Evolutionary conservation across 2,888 invertebrate genomes (phyloP).

Genomic region (Gerris lacustris): DNA sequence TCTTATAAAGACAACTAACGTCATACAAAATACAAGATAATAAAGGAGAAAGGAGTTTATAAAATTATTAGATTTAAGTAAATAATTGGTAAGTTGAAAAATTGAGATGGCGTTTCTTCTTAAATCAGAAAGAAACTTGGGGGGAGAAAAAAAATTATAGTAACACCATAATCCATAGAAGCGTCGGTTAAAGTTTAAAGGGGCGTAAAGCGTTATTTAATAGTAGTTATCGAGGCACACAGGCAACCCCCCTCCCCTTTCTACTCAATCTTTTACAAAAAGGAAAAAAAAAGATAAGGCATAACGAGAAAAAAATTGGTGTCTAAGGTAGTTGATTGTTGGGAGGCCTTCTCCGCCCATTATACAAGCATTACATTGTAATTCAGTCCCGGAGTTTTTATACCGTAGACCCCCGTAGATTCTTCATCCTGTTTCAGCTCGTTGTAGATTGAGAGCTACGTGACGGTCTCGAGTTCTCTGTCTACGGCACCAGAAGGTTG

Average conservation of each 20-base stretch:
- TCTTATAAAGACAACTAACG: too few relatives aligned
- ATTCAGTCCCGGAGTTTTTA: not conserved
- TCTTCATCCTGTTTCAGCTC: not conserved
- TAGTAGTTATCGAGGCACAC: not conserved
- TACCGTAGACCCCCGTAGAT: not conserved
- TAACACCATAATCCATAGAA: too few relatives aligned
- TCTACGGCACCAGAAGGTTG: too few relatives aligned
- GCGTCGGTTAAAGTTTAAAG: not conserved
- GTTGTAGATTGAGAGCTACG: not conserved
- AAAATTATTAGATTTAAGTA: too few relatives aligned
- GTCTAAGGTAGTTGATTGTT: not conserved
- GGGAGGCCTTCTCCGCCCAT: not conserved
- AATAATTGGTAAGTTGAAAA: too few relatives aligned
- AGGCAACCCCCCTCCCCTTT: not conserved
- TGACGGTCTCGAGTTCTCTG: not conserved
- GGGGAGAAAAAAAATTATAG: too few relatives aligned
- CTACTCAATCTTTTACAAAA: not conserved
- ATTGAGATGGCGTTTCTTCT: too few relatives aligned
- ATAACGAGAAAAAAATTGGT: conserved; percentile 3
- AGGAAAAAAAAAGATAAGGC: not conserved
- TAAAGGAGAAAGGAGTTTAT: too few relatives aligned
- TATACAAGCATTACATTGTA: conserved; percentile 5
- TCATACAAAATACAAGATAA: too few relatives aligned
- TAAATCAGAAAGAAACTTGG: too few relatives aligned
- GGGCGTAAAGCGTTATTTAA: conserved; percentile 3